Base-by-base conservation (phyloP, 2,888 invertebrate genomes). In the Limnephilus rhombicus region DNA sequence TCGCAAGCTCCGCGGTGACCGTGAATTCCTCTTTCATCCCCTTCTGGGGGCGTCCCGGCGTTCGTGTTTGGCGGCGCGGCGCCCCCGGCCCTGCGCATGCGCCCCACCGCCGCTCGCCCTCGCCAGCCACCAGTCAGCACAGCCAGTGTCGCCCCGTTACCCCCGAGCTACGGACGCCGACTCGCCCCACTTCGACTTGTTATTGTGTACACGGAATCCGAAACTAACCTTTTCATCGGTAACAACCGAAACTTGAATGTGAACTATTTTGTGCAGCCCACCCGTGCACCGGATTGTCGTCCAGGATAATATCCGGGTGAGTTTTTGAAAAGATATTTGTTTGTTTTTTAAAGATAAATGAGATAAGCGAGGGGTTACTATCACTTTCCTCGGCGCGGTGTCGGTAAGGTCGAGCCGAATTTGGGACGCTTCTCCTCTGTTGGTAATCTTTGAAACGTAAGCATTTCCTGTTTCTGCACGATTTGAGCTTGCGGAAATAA, bases 41-140 rank as follows among this genome's bases (percentile, higher is more conserved):
- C 83, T 31, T 34, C 82, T 34, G 83, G 83, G 83, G 83, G 83
- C 83, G 83, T 83, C 83, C 37, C 83, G 53, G 53, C 53, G 53
- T 68, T 68, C 53, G 53, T 68, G 53, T 68, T 68, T 68, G 18
- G 53, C 53, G 53, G 53, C 53, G 53, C 83, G 34, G 13, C 31
- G 83, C 34, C 83, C 82, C 82, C 82, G 82, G 82, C 82, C 5
- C 83, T 68, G 83, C 83, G 83, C 83, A 83, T 1, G 83, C 83
- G 83, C 83, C 83, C 82, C 18, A 34, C 37, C 37, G 15, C 37
- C 83, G 31, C 34, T 83, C 29, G 83, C 15, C 34, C 83, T 24
- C 83, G 34, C 18, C 83, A 68, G 53, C n/a, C 82, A 31, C 82
- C 82, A 29, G 82, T n/a, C 82, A 29, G 82, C 49, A 49, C 49